Conservation (phyloP, 2,797 vertebrate species). For the Okamejei kenojei region DNA sequence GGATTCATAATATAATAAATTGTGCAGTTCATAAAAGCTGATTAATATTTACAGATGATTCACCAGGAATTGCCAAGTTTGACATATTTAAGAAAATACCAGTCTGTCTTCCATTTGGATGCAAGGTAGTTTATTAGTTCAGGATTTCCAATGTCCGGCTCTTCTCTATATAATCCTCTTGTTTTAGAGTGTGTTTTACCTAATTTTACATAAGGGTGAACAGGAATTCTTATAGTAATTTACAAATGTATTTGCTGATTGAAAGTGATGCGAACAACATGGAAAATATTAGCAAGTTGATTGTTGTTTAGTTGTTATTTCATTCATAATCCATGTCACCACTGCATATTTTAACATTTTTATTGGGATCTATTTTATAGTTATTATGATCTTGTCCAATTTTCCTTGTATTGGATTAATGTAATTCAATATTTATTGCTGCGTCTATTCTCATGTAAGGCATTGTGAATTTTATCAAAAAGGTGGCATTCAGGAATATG, state of each 20-base stretch:
- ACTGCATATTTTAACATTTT: not conserved
- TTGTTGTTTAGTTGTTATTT: conserved; percentile 6
- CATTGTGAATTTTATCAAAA: not conserved
- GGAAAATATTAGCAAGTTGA: not conserved
- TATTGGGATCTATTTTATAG: not conserved
- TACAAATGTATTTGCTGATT: conserved; percentile 3
- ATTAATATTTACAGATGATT: not conserved
- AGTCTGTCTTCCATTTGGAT: not conserved
- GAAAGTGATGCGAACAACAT: conserved; percentile 7
- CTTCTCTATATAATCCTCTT: not conserved
- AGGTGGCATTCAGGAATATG: not conserved
- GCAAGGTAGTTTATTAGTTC: not conserved
- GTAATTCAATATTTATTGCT: not conserved
- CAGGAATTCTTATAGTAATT: not conserved
- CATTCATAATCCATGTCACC: not conserved
- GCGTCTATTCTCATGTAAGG: not conserved
- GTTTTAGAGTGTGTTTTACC: not conserved
- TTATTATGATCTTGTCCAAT: not conserved
- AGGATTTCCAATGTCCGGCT: not conserved
- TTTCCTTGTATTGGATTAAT: not conserved
- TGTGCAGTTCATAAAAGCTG: not conserved
- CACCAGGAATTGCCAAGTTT: not conserved
- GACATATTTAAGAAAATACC: not conserved
- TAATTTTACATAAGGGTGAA: not conserved
- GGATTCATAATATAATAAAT: not conserved